Evolutionary conservation across 2,888 invertebrate genomes (phyloP), one percentile per base, ranked within the genome.

Genomic region (Protophormia terraenovae): DNA sequence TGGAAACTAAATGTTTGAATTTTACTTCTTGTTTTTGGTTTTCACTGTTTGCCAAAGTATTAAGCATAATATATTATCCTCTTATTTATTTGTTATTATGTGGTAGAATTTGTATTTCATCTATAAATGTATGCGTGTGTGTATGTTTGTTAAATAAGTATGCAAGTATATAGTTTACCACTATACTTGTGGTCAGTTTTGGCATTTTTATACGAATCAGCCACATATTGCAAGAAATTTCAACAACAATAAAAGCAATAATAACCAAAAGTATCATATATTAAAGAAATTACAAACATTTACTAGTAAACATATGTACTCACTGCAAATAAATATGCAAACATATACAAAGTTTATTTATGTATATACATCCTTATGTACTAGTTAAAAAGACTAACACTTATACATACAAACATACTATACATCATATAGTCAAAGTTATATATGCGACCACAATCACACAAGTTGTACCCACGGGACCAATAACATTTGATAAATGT

Each of bases 401-500:
- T n/a, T n/a, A 55, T 55, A 24, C 27, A n/a, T 14, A n/a, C 60
- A 62, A 2, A 32, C n/a, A 32, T 3, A 45, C n/a, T 29, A 19
- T n/a, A n/a, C n/a, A n/a, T n/a, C n/a, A 58, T 27, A 50, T 7
- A 60, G 10, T 50, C 50, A 60, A 22, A 27, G 38, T 45, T 22
- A 75, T 73, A 75, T 72, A 83, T 55, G 45, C 38, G 82, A 82
- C 81, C 72, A 62, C 86, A 88, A 87, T 89, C 90, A 89, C 64
- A 71, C 90, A 90, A 90, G 89, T 90, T 90, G 89, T 90, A 86
- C 90, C 89, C 90, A 89, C 87, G 90, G 89, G 90, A 90, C 89
- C 90, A 90, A 90, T 90, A 90, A 90, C 89, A 88, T 88, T 90
- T 90, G 90, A 90, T 90, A 90, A 90, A 90, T 90, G 90, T 87